Evolutionary conservation across 2,113 vertebrate species (phyloP).

Genomic region (Boleophthalmus pectinirostris): DNA sequence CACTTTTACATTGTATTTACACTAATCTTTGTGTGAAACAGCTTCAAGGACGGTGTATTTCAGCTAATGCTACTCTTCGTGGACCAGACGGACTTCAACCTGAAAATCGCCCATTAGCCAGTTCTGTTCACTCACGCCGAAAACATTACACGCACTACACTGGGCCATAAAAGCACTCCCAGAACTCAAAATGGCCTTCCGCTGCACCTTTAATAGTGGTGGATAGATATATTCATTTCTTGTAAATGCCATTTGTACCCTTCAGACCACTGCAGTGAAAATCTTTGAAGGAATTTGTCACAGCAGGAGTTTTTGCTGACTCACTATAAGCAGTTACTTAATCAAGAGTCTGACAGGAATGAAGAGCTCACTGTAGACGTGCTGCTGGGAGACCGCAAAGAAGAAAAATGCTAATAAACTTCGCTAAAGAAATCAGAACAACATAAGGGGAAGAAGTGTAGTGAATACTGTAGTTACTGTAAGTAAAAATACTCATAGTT

Average conservation of each 20-base stretch:
- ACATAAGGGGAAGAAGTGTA: too few species aligned
- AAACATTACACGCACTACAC: conserved; percentile 25
- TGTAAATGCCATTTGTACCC: conserved; percentile 25
- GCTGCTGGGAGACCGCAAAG: background rate
- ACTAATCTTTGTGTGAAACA: conserved; percentile 3
- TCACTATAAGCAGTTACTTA: conserved; percentile 22
- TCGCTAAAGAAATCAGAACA: background rate
- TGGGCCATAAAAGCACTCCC: conserved; percentile 25
- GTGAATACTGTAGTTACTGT: background rate
- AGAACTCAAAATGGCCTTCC: conserved; percentile 13
- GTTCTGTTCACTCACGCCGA: conserved; percentile 33
- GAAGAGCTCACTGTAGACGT: background rate
- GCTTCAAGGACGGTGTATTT: conserved; percentile 4
- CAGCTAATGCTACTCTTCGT: conserved; percentile 9
- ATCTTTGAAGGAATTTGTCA: conserved; percentile 24
- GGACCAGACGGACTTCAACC: conserved; percentile 35
- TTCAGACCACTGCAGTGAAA: conserved; percentile 22
- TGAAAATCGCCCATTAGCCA: conserved; percentile 37
- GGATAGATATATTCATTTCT: conserved; percentile 16
- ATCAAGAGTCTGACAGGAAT: conserved; percentile 13
- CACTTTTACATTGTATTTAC: background rate
- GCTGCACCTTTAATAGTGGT: conserved; percentile 22
- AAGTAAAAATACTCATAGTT: background rate
- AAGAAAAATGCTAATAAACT: background rate
- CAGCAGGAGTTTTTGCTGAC: conserved; percentile 37